These are phyloP conservation scores for Montipora sp. DNA, from an alignment of 64 coral and sea anemone species.

Conservation along the genomic window DNA sequence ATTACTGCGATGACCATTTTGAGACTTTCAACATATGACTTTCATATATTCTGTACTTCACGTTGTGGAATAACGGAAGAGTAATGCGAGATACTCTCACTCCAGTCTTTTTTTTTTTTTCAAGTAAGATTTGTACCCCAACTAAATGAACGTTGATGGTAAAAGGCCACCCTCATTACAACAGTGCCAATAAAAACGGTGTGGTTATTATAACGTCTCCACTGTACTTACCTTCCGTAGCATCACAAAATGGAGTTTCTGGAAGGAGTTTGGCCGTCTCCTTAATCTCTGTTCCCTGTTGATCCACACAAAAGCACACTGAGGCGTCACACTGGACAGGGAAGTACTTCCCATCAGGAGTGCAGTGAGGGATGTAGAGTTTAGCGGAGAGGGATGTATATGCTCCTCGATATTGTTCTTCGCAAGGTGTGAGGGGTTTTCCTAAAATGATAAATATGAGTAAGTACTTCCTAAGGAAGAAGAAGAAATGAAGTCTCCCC, in stretches of 20 bases:
- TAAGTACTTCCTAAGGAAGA: not conserved
- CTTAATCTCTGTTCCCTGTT: conserved; percentile 71
- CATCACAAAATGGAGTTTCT: conserved; percentile 59
- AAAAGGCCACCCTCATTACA: too few species aligned
- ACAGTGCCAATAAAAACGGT: too few species aligned
- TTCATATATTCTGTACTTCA: too few species aligned
- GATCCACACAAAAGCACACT: conserved; percentile 83
- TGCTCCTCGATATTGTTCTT: conserved; percentile 29
- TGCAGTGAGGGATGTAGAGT: conserved; percentile 62
- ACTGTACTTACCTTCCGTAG: not conserved
- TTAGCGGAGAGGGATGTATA: not conserved
- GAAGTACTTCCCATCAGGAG: conserved; percentile 76
- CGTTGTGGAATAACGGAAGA: too few species aligned
- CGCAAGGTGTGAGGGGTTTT: conserved; percentile 48
- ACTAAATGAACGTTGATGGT: too few species aligned
- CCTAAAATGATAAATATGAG: not conserved
- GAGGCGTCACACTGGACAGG: conserved; percentile 79
- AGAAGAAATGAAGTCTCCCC: not conserved
- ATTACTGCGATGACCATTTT: too few species aligned
- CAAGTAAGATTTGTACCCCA: too few species aligned
- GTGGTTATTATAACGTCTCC: not conserved
- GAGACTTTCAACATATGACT: too few species aligned
- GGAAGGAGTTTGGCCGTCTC: conserved; percentile 62
- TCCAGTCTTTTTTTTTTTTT: too few species aligned
- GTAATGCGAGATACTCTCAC: too few species aligned